Evolutionary conservation across 2,797 vertebrate species (phyloP).

Genomic region (Gallirallus australis): DNA sequence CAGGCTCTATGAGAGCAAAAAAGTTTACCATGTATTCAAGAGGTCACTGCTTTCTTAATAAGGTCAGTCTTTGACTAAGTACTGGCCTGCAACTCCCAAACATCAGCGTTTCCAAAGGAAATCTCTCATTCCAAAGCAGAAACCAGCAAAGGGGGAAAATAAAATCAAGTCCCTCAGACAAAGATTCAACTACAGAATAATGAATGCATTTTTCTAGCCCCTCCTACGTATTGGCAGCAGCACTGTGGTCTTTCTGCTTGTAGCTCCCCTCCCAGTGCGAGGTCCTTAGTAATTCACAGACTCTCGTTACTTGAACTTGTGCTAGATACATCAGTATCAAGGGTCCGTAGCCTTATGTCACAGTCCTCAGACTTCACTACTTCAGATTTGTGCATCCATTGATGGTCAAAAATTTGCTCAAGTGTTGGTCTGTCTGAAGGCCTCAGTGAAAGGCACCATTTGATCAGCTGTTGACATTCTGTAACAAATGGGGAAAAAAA

Average conservation of each 20-base stretch:
- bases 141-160: slow-evolving; percentile 84
- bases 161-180: slow-evolving; percentile 87
- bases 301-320: slow-evolving; percentile 98
- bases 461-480: slow-evolving; percentile 98
- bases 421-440: slow-evolving; percentile 95
- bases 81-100: slow-evolving; percentile 89
- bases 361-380: slow-evolving; percentile 82
- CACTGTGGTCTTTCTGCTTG: slow-evolving; percentile 75
- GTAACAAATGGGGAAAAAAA: not conserved
- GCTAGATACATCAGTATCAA: slow-evolving; percentile 91
- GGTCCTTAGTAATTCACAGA: slow-evolving; percentile 81
- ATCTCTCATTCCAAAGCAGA: slow-evolving; percentile 78
- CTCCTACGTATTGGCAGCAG: slow-evolving; percentile 75
- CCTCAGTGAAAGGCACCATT: slow-evolving; percentile 95
- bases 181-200: slow-evolving; percentile 78
- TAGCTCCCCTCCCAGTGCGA: slow-evolving; percentile 71
- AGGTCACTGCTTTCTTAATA: slow-evolving; percentile 89
- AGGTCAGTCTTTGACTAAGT: slow-evolving; percentile 86
- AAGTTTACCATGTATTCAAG: slow-evolving; percentile 86
- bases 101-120: slow-evolving; percentile 84
- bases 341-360: slow-evolving; percentile 90
- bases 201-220: slow-evolving; percentile 74
- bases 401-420: slow-evolving; percentile 96
- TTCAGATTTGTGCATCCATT: slow-evolving; percentile 91
- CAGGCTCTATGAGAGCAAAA: slow-evolving; percentile 94